These are phyloP conservation scores for Phodopus roborovskii DNA, from an alignment of 2,113 vertebrate species.

Conservation along the genomic window DNA sequence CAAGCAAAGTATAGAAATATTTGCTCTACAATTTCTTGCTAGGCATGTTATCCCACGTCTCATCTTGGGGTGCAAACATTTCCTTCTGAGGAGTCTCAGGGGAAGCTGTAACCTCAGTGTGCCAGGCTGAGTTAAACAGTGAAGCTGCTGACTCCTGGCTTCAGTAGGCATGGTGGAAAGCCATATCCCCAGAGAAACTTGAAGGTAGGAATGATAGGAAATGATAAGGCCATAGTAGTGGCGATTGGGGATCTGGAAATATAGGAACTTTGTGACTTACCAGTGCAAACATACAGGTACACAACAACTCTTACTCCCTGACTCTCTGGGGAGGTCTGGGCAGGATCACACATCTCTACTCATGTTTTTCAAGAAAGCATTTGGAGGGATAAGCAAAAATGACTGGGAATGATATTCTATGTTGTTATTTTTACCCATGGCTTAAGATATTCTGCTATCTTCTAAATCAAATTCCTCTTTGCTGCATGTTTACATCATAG, in stretches of 20 bases:
- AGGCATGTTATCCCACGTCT: not conserved
- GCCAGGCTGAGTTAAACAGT: no score
- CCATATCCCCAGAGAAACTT: not conserved
- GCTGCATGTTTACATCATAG: not conserved
- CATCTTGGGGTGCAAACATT: accelerated
- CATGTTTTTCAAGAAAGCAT: not conserved
- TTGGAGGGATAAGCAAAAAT: not conserved
- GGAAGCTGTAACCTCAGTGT: not conserved
- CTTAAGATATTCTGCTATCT: not conserved
- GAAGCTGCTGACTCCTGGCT: not conserved
- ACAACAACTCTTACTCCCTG: not conserved
- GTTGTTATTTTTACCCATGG: not conserved
- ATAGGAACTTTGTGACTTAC: not conserved
- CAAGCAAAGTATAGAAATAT: not conserved
- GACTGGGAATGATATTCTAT: not conserved
- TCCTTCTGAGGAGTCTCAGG: no score
- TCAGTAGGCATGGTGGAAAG: not conserved
- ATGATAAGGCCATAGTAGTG: not conserved
- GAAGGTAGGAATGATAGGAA: not conserved
- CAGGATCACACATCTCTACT: not conserved
- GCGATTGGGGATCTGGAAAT: not conserved
- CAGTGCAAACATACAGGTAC: not conserved
- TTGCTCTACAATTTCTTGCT: not conserved
- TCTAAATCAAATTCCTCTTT: not conserved
- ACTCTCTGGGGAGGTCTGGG: not conserved